phyloP scores from a whole-genome alignment of 2,888 invertebrate species.

The Digitonthophagus gazella region DNA sequence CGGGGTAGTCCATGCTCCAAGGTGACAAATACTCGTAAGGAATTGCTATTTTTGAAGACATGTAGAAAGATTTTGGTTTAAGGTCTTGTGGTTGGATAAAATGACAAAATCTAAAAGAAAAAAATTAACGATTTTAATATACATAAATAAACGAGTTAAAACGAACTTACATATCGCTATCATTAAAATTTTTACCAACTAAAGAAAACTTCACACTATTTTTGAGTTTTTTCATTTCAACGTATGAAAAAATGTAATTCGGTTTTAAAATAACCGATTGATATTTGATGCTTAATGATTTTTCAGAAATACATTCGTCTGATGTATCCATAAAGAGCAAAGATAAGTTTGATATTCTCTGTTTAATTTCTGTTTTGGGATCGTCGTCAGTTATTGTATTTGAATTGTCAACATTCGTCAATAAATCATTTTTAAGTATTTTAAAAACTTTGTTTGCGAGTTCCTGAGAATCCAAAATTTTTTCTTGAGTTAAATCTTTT shows the following conservation, averaged over 20 bases:
- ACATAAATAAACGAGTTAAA: background rate
- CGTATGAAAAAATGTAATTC: background rate
- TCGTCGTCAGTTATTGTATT: background rate
- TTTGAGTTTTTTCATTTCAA: background rate
- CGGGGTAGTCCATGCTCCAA: slow-evolving; percentile 38
- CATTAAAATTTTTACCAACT: slow-evolving; percentile 14
- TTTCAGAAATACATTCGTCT: background rate
- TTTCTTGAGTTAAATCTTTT: slow-evolving; percentile 24
- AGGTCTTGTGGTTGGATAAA: slow-evolving; percentile 31
- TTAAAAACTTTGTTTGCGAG: slow-evolving; percentile 29
- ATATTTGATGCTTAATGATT: background rate
- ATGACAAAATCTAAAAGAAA: slow-evolving; percentile 30
- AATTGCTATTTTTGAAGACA: background rate
- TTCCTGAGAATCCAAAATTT: slow-evolving; percentile 10
- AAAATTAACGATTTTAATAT: background rate
- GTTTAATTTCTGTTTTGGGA: background rate
- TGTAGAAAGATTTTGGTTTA: slow-evolving; percentile 32
- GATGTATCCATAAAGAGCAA: background rate
- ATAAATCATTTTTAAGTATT: background rate
- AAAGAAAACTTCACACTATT: background rate
- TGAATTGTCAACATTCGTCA: background rate
- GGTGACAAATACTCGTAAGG: slow-evolving; percentile 32
- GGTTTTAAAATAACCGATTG: background rate
- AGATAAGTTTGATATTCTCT: background rate
- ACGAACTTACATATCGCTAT: slow-evolving; percentile 4